Evolutionary conservation across 2,113 vertebrate genomes (phyloP), one percentile per base, ranked within the genome.

Genomic region (Cephalopterus ornatus): DNA sequence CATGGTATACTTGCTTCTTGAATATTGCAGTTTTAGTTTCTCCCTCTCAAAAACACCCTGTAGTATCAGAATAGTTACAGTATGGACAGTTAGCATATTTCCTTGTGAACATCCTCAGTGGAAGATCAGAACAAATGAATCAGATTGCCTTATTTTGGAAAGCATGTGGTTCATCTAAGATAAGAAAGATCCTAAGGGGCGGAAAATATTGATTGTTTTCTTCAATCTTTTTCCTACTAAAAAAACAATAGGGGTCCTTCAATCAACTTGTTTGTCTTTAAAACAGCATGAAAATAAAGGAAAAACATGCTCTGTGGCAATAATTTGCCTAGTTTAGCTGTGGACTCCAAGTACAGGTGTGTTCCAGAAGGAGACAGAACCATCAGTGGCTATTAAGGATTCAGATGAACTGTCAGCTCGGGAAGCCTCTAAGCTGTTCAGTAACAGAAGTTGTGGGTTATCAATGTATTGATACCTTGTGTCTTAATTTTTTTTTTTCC

Each of bases 201-300:
- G 41, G 26, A 47, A 91, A 55, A 39, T 63, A 18, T 1, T 28
- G 27, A 33, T 68, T 49, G 1, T 44, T 53, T 73, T 70, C 22
- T 80, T n/a, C 18, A n/a, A 11, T n/a, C 24, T 63, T 74, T 47
- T 35, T 49, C 6, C 24, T 46, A 15, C 8, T 14, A n/a, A 72
- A 49, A 46, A 44, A 72, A 10, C 6, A n/a, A 14, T 4, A 63
- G 10, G 6, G 1, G 1, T 20, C 11, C 8, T 10, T 59, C 12
- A 33, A 0, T 46, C 24, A 65, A 49, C n/a, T 55, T 4, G 0
- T 50, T 39, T 5, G 27, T 14, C 22, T 89, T 76, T 62, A 30
- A 62, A 88, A 20, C 5, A 50, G 33, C 16, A 3, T 80, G 14
- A 26, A 67, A 84, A 56, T 41, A 67, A 76, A 76, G 8, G 18